Base-by-base conservation (phyloP, 2,797 vertebrate species). In the Todus mexicanus region DNA sequence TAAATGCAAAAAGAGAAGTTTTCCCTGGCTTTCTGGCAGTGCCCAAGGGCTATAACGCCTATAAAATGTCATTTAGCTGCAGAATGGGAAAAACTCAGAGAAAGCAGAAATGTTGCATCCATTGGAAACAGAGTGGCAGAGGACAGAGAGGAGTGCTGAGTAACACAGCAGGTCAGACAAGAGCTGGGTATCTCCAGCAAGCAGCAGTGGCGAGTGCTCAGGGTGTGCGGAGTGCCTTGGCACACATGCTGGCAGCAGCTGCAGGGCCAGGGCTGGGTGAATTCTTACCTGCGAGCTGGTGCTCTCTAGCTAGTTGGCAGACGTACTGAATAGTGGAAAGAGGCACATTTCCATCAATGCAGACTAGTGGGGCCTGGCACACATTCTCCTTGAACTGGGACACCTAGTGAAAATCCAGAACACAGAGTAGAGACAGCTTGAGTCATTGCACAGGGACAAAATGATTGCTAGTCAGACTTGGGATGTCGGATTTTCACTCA, bases 321-420 rank as follows among this genome's bases (percentile, higher is more conserved):
- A 99, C 25, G 3, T 99, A 99, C 84, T 98, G 81, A 42, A 99
- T 98, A 80, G 99, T 99, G 84, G 98, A 96, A 48, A 97, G 71
- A 2, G 99, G 98, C 77, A 99, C 97, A 77, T 99, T 99, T 53
- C 99, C 99, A 87, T 99, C 99, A 3, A 99, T 96, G 96, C 98
- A 98, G 74, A 99, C 72, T 6, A 99, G 96, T 0, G 97, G 95
- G 19, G 99, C 98, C n/a, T 90, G 96, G 26, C 97, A 97, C 71
- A 99, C 96, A 69, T 97, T 97, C 63, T 98, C 95, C 85, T 98
- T 98, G 97, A 98, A 99, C 95, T 96, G 97, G 48, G 98, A 98
- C 86, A 99, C 98, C 99, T 99, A 90, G 65, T 48, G 57, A 89
- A 87, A 91, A 96, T 53, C 80, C 88, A 95, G 81, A 78, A 92